phyloP scores from a whole-genome alignment of 2,888 invertebrate species.

The Brassicogethes aeneus region DNA sequence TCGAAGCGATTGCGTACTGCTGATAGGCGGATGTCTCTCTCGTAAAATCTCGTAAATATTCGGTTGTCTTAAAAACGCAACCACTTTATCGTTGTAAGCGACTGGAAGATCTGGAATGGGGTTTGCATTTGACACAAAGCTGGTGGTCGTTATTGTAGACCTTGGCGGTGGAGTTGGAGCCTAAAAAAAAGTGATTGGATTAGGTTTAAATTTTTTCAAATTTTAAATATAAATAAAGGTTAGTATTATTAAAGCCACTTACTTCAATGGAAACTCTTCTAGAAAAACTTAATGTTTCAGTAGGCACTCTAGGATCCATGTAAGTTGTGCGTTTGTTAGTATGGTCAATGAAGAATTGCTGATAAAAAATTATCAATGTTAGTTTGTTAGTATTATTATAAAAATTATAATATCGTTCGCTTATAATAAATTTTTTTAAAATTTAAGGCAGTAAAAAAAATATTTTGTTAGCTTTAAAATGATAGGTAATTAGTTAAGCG shows the following conservation, averaged over 20 bases:
- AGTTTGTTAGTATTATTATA: slow-evolving; percentile 15
- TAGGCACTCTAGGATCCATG: slow-evolving; percentile 94
- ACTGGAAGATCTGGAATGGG: slow-evolving; percentile 63
- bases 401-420: too few relatives aligned
- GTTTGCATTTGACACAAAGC: slow-evolving; percentile 34
- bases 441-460: too few relatives aligned
- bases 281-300: slow-evolving; percentile 54
- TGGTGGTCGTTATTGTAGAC: slow-evolving; percentile 45
- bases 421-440: too few relatives aligned
- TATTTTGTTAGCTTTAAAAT: too few relatives aligned
- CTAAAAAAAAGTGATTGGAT: slow-evolving; percentile 35
- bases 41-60: slow-evolving; percentile 87
- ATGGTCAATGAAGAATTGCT: slow-evolving; percentile 94
- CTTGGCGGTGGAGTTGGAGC: slow-evolving; percentile 71
- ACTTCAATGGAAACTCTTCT: slow-evolving; percentile 31
- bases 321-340: slow-evolving; percentile 88
- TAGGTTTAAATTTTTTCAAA: neutral
- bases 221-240: neutral
- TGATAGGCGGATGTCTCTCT: slow-evolving; percentile 68
- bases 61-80: slow-evolving; percentile 90
- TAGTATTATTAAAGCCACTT: slow-evolving; percentile 14
- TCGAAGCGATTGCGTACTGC: slow-evolving; percentile 61
- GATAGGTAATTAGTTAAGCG: too few relatives aligned
- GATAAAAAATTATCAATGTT: slow-evolving; percentile 8
- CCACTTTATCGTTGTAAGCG: slow-evolving; percentile 93